Evolutionary conservation across 2,113 vertebrate genomes (phyloP).

Genomic region (Caranx melampygus): DNA sequence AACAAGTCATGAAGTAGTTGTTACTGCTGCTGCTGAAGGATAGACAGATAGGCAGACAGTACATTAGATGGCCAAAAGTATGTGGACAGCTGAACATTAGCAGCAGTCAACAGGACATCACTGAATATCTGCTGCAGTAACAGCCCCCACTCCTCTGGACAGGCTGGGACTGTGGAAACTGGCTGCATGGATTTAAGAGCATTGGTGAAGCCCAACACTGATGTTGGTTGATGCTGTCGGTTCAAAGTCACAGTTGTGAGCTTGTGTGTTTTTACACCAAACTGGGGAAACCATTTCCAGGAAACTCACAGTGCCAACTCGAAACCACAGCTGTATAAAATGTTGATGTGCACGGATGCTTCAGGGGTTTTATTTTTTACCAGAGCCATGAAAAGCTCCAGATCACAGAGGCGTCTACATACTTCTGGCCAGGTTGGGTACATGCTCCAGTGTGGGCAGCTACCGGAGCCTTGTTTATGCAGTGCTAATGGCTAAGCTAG

Average conservation of each 20-base stretch:
- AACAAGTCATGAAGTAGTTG: too few species aligned
- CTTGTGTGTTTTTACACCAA: too few species aligned
- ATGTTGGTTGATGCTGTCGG: too few species aligned
- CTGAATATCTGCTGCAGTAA: neutral
- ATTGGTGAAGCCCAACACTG: too few species aligned
- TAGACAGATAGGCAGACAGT: neutral
- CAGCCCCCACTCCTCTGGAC: neutral
- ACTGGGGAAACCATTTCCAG: neutral
- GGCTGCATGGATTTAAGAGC: neutral
- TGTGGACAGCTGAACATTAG: neutral
- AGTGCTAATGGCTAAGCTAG: neutral
- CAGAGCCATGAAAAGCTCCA: too few species aligned
- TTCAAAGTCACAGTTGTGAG: too few species aligned
- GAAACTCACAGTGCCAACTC: too few species aligned
- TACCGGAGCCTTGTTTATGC: neutral
- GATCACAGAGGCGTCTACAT: conserved; percentile 15
- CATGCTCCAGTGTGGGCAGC: neutral
- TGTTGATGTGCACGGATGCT: too few species aligned
- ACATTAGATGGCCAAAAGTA: conserved; percentile 7
- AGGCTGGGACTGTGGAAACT: neutral
- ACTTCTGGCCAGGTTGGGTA: conserved; percentile 5
- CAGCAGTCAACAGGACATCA: too few species aligned
- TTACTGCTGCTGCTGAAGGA: neutral
- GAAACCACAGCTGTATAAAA: too few species aligned
- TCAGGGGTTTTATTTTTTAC: too few species aligned